Evolutionary conservation across 2,113 vertebrate genomes (phyloP), one percentile per base, ranked within the genome.

Genomic region (Centropus bengalensis): DNA sequence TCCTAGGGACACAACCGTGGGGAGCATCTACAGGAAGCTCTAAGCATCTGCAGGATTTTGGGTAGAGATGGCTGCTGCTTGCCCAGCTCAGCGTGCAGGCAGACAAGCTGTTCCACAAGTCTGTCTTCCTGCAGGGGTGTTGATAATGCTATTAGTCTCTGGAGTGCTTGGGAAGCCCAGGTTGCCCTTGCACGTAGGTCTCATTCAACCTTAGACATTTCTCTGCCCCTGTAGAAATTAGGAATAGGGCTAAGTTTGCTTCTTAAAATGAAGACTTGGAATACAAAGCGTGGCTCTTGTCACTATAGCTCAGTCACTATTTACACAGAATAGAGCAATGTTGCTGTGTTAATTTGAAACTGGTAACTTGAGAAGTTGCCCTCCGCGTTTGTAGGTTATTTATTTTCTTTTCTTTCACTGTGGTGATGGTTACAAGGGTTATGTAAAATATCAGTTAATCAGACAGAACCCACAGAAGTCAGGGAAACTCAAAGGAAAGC

Each of bases 401-500:
- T 81, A 24, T 66, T 93, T 92, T 38, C 45, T 82, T 92, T 93
- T 85, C 49, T 94, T 82, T 52, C 2, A 1, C 28, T 63, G 44
- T 66, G 51, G 20, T 38, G 55, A 42, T 87, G 62, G 55, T 77
- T 2, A 5, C 16, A 70, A 38, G 47, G 69, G 82, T 87, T 89
- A 80, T 63, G 79, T 82, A 91, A 94, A 92, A 56, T 74, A 76
- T 55, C 55, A 60, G 2, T 76, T 87, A 62, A 62, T 70, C 74
- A 80, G 51, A 33, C n/a, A 52, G 67, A 85, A 76, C 58, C 54
- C 74, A 58, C 28, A 73, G 69, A 60, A 95, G 30, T 60, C 28
- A 40, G 74, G n/a, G 55, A 80, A 82, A 74, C 87, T 95, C 78
- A 85, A 79, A 84, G 91, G 66, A 78, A 30, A 91, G 59, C 67